These are phyloP conservation scores for Escarpia spicata DNA, from an alignment of 2,888 invertebrate species.

Conservation along the genomic window DNA sequence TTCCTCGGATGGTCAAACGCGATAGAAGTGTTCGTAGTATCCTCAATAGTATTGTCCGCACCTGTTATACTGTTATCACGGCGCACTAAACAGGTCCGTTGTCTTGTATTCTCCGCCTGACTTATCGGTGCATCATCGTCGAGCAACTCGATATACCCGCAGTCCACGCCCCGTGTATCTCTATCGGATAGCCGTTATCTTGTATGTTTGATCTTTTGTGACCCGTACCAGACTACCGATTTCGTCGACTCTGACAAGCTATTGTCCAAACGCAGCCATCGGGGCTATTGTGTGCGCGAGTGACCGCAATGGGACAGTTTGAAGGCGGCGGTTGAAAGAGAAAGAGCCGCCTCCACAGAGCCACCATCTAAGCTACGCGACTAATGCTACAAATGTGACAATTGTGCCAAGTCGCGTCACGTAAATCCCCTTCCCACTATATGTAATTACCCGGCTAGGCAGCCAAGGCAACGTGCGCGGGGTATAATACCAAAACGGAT, in stretches of 20 bases:
- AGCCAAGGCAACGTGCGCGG: background rate
- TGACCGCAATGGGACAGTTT: background rate
- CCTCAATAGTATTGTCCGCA: background rate
- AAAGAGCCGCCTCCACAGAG: background rate
- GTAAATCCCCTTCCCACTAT: background rate
- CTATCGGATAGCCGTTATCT: background rate
- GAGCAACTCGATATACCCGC: background rate
- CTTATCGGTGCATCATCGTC: background rate
- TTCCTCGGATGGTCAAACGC: background rate
- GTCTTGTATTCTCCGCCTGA: background rate
- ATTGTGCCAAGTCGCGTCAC: background rate
- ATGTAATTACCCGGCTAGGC: background rate
- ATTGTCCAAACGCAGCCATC: background rate
- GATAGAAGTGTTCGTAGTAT: background rate
- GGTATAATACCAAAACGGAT: background rate
- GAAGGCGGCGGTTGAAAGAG: background rate
- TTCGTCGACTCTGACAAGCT: background rate
- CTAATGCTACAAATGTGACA: background rate
- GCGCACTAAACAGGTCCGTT: background rate
- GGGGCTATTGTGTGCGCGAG: too few relatives aligned
- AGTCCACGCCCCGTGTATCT: background rate
- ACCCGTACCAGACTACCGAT: background rate
- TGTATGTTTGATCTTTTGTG: background rate
- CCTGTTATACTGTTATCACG: background rate
- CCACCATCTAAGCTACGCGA: background rate